phyloP scores from a whole-genome alignment of 2,888 invertebrate genomes.

The Spilosoma lubricipeda region DNA sequence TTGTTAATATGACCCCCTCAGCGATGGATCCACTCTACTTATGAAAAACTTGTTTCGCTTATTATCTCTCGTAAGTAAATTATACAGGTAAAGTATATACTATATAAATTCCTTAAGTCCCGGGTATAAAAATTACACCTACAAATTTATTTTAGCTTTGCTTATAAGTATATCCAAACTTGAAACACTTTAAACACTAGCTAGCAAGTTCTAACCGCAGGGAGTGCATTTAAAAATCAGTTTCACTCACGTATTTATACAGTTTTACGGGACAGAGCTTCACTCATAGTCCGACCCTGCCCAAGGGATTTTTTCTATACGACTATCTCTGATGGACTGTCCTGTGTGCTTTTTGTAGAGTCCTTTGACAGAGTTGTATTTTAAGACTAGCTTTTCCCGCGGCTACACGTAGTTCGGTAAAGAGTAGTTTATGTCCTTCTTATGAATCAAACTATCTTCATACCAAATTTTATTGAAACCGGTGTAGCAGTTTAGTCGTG shows the following conservation, averaged over 20 bases:
- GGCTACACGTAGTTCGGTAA: too few relatives aligned
- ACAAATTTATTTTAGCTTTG: background rate
- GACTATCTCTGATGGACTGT: slow-evolving; percentile 50
- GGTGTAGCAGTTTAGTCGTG: too few relatives aligned
- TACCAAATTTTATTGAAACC: too few relatives aligned
- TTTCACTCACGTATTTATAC: slow-evolving; percentile 50
- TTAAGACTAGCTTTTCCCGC: background rate
- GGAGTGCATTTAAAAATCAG: slow-evolving; percentile 44
- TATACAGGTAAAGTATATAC: too few relatives aligned
- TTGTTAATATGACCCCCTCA: too few relatives aligned
- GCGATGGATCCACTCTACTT: too few relatives aligned
- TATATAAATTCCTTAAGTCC: too few relatives aligned
- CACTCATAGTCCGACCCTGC: slow-evolving; percentile 48
- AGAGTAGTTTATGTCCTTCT: too few relatives aligned
- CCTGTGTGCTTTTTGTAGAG: slow-evolving; percentile 30
- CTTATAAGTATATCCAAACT: background rate
- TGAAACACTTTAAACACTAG: background rate
- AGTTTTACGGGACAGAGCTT: slow-evolving; percentile 32
- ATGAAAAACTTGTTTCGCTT: too few relatives aligned
- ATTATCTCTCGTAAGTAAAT: too few relatives aligned
- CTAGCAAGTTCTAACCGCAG: slow-evolving; percentile 35
- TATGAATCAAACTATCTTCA: too few relatives aligned
- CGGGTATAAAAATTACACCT: too few relatives aligned
- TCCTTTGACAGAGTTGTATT: slow-evolving; percentile 38
- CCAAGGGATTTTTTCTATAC: slow-evolving; percentile 59